These are phyloP conservation scores for Anagrus nilaparvatae DNA, from an alignment of 1,140 invertebrate genomes.

Conservation along the genomic window DNA sequence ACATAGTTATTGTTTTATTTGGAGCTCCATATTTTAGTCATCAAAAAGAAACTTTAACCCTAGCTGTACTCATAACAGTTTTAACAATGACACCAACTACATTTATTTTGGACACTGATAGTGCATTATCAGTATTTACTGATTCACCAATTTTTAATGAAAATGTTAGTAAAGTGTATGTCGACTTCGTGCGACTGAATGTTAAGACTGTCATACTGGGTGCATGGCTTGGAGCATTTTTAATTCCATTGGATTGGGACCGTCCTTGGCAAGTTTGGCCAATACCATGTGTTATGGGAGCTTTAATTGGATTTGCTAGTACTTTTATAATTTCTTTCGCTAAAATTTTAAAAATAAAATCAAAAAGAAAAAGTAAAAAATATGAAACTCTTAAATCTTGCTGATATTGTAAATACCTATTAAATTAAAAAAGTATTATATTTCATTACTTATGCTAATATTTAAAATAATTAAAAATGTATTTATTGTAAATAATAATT, in stretches of 20 bases:
- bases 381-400: too few species aligned
- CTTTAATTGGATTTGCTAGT: conserved; percentile 50
- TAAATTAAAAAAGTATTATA: too few species aligned
- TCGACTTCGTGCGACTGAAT: conserved; percentile 48
- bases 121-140: conserved; percentile 44
- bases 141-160: conserved; percentile 39
- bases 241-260: conserved; percentile 89
- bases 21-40: conserved; percentile 58
- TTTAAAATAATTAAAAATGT: too few species aligned
- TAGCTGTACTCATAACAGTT: conserved; percentile 53
- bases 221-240: conserved; percentile 78
- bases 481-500: too few species aligned
- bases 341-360: conserved; percentile 20
- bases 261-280: conserved; percentile 80
- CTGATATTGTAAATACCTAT: not conserved
- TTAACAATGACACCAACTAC: conserved; percentile 57
- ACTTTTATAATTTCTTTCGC: conserved; percentile 47
- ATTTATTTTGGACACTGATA: conserved; percentile 49
- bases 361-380: conserved; percentile 4
- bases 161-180: conserved; percentile 43
- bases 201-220: conserved; percentile 59
- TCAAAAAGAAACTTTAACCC: conserved; percentile 61
- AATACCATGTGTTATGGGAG: conserved; percentile 61
- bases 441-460: too few species aligned
- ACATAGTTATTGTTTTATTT: conserved; percentile 58